Base-by-base conservation (phyloP, 1,140 invertebrate species). In the Trypoxylus dichotomus region DNA sequence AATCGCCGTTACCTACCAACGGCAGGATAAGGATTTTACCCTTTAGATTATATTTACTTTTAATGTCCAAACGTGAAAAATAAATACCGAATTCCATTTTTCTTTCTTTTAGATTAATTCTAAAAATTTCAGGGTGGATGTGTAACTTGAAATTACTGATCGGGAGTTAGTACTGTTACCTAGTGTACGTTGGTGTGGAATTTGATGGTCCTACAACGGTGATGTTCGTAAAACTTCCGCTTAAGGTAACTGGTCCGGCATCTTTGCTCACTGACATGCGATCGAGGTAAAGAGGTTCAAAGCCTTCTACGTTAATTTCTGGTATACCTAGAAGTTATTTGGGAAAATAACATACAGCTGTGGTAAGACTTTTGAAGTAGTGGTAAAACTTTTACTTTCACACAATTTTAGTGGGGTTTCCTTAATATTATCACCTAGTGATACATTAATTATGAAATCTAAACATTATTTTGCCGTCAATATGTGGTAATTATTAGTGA, bases 21-120 rank as follows among this genome's bases (percentile, higher is more conserved):
- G 90, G 90, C 15, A 91, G 79, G 3, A 91, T 81, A n/a, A 91
- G 80, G 32, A 91, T 89, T 77, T 90, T 89, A 21, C 90, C 90
- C 80, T 89, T 90, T 1, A 91, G 82, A 82, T 90, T 88, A 78
- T 91, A 91, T 77, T 88, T 86, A 8, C 89, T 86, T 77, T 87
- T 87, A 8, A 90, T 88, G 6, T 87, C 86, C 24, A 91, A 85
- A 1, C 85, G 79, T 2, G 90, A 89, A 13, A 91, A 83, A 76
- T 87, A 84, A 10, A 90, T 83, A 41, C 88, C 88, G 60, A 90
- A 89, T 78, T 88, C 87, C 29, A 89, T 80, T 21, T 84, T 82
- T 27, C 87, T 85, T 27, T 87, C 85, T 1, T 84, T 81, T 7
- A 89, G 76, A 82, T 89, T 86, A 63, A 90, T 81, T 63, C 89